A percentile compares a stretch with the other conserved stretches of the same genome.
Evolutionary conservation across 2,797 vertebrate genomes (phyloP).

Genomic region (Sardinella longiceps): DNA sequence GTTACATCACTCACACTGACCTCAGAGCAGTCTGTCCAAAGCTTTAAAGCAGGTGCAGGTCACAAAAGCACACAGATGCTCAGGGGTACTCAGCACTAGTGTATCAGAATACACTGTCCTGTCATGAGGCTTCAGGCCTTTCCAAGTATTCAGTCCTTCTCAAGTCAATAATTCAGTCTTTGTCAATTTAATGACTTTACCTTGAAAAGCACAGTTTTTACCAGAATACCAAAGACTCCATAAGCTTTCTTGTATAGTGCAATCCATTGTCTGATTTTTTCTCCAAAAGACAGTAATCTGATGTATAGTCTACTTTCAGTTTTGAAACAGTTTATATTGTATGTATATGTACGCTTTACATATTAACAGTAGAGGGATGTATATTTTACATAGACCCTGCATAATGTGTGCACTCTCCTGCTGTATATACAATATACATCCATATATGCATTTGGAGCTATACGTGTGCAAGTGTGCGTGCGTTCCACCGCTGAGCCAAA

Average conservation of each 20-base stretch:
- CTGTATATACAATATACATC: neutral
- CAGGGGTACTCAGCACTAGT: neutral
- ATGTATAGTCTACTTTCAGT: neutral
- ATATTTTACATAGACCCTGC: neutral
- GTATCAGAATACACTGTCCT: neutral
- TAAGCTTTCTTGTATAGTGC: neutral
- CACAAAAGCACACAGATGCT: constrained; percentile 5
- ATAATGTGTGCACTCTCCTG: neutral
- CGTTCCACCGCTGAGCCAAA: constrained; percentile 41
- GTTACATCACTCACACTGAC: constrained; percentile 16
- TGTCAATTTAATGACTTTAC: neutral
- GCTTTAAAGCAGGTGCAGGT: constrained; percentile 6
- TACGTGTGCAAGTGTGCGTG: constrained; percentile 33
- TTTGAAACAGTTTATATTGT: neutral
- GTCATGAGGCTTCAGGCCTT: neutral
- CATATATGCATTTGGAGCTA: neutral
- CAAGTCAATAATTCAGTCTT: neutral
- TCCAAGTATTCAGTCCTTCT: neutral
- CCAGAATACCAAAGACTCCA: neutral
- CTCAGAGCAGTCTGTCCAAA: neutral
- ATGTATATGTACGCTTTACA: neutral
- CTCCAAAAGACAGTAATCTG: neutral
- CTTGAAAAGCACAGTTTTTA: neutral
- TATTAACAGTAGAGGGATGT: neutral
- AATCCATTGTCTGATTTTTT: neutral